A percentile compares a stretch with the other conserved stretches of the same genome.
These are phyloP conservation scores for Callaeas wilsoni DNA, from an alignment of 2,113 vertebrate genomes.

Conservation along the genomic window DNA sequence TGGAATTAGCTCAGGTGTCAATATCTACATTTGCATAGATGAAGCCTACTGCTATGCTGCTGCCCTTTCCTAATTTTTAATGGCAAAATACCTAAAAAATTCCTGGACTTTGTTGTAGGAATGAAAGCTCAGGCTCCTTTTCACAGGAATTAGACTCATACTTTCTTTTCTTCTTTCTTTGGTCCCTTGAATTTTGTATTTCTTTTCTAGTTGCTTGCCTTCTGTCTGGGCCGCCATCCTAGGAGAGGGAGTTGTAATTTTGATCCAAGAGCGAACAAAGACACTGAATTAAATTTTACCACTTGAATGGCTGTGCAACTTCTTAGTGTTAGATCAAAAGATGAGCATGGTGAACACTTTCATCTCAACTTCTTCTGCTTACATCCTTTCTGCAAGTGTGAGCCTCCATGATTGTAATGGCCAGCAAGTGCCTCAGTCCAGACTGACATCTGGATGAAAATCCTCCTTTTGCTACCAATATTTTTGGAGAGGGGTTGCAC, in stretches of 20 bases:
- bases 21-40: background rate
- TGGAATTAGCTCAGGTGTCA: background rate
- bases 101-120: background rate
- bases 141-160: background rate
- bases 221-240: background rate
- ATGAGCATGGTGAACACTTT: too few relatives aligned
- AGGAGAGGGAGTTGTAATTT: background rate
- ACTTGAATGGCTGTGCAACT: background rate
- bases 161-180: background rate
- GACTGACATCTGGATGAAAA: background rate
- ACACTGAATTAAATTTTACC: background rate
- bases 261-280: accelerated
- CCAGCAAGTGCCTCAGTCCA: background rate
- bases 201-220: background rate
- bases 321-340: background rate
- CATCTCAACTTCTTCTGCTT: background rate
- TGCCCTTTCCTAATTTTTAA: background rate
- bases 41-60: background rate
- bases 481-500: accelerated
- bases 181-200: background rate
- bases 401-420: accelerated
- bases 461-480: background rate
- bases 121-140: background rate
- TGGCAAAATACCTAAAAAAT: background rate
- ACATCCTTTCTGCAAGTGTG: background rate